phyloP scores from a whole-genome alignment of 2,888 invertebrate species.

The Cordylochernes scorpioides region DNA sequence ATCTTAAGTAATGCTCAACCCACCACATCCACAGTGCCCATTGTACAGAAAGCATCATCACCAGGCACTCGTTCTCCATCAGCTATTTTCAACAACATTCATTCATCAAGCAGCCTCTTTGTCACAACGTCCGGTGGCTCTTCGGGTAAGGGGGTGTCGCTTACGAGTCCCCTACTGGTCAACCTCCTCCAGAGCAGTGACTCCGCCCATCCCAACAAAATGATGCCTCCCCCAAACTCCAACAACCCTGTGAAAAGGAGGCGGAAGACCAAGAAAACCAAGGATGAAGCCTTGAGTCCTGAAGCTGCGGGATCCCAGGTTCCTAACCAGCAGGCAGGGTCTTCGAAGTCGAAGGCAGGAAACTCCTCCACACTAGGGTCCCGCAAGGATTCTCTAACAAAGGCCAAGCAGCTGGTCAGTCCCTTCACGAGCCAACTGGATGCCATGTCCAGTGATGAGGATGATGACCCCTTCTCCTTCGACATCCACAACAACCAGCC shows the following conservation, averaged over 20 bases:
- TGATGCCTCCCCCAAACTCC: conserved; percentile 10
- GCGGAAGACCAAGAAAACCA: conserved; percentile 12
- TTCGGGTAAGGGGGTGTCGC: conserved; percentile 33
- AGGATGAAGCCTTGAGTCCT: conserved; percentile 10
- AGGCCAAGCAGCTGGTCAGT: conserved; percentile 50
- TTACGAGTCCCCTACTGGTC: conserved; percentile 59
- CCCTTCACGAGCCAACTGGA: conserved; percentile 61
- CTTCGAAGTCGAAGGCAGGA: conserved; percentile 11
- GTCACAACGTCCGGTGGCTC: not conserved
- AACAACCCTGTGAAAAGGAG: conserved; percentile 11
- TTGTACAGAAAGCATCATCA: conserved; percentile 17
- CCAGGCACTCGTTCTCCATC: conserved; percentile 13
- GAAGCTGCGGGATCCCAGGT: conserved; percentile 7
- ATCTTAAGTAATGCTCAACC: no score
- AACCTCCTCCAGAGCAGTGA: conserved; percentile 51
- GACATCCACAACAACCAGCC: conserved; percentile 10
- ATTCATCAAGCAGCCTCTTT: conserved; percentile 4
- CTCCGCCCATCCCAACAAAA: conserved; percentile 9
- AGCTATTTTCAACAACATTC: conserved; percentile 8
- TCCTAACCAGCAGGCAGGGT: conserved; percentile 13
- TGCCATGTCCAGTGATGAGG: conserved; percentile 36
- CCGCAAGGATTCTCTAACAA: no score
- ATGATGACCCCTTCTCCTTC: conserved; percentile 12
- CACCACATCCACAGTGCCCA: conserved; percentile 11
- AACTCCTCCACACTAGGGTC: conserved; percentile 12